These are phyloP conservation scores for Drosophila sp. DNA, from an alignment of 1,140 invertebrate genomes.

Conservation along the genomic window DNA sequence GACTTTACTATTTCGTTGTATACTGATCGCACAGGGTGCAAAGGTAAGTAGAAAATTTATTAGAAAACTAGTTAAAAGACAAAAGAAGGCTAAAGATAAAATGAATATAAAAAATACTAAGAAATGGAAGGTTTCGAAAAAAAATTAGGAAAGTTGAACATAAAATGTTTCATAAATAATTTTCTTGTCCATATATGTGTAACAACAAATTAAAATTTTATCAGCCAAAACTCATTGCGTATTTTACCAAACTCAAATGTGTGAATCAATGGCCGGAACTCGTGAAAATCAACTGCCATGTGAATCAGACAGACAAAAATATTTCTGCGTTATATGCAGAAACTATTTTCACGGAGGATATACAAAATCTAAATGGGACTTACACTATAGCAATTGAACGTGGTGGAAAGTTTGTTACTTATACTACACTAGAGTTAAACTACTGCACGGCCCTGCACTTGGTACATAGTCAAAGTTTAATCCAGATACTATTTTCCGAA, in stretches of 20 bases:
- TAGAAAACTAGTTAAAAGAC: neutral
- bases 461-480: slow-evolving; percentile 15
- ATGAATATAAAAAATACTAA: too few relatives aligned
- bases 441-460: slow-evolving; percentile 32
- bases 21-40: neutral
- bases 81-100: too few relatives aligned
- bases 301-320: neutral
- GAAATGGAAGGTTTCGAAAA: too few relatives aligned
- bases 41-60: neutral
- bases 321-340: neutral
- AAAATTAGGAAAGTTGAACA: too few relatives aligned
- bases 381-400: slow-evolving; percentile 24
- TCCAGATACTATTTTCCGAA: slow-evolving; percentile 23
- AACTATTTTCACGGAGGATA: neutral
- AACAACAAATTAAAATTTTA: neutral
- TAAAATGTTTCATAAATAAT: too few relatives aligned
- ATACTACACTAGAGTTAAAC: slow-evolving; percentile 29
- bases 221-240: neutral
- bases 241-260: slow-evolving; percentile 2
- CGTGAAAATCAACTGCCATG: neutral
- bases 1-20: neutral
- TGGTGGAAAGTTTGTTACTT: slow-evolving; percentile 15
- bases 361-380: slow-evolving; percentile 3
- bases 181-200: too few relatives aligned
- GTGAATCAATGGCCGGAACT: neutral